Base-by-base conservation (phyloP, 1,140 invertebrate species). In the Prorops nasuta region DNA sequence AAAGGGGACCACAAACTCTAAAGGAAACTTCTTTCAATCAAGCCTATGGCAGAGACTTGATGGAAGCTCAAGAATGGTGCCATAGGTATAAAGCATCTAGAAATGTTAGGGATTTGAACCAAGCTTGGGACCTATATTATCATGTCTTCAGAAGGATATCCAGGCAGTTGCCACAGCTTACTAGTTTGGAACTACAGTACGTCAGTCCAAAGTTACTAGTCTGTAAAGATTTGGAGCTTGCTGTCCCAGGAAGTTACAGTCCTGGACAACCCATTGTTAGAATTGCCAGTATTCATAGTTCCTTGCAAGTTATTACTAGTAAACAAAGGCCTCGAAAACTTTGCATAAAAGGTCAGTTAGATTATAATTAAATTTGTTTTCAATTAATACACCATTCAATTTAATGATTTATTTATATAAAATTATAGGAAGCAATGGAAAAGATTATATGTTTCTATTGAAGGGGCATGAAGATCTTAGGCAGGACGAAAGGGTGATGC, bases 401-500 rank as follows among this genome's bases (percentile, higher is more conserved):
- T 16, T 4, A 48, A 43, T 24, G 50, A 16, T 38, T 24, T 37
- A 39, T 43, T 56, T 57, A 46, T 51, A 35, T 45, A 57, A 50
- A 43, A 35, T 61, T 59, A 54, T 21, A 78, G 92, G 93, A 20
- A 95, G 91, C 39, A 95, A 99, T 75, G 98, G 98, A 18, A 93
- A 96, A 62, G 94, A 98, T 66, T 99, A 98, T 70, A 93, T 95
- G 86, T 99, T 99, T 78, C 77, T 99, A 10, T 77, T 99, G 38
- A 99, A 99, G 80, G 98, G 98, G 0, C 98, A 99, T 68, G 98
- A 99, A 79, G 98, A 99, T 82, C 79, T 99, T 22, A 82, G 98
- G 28, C 98, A 99, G 77, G 98, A 99, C 74, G 98, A 99, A 75
- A 79, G 98, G 41, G 97, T 99, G 0, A 99, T 99, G 98, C 98